A percentile compares a stretch with the other conserved stretches of the same genome.
phyloP scores from a whole-genome alignment of 2,888 invertebrate genomes.

The Automeris io region DNA sequence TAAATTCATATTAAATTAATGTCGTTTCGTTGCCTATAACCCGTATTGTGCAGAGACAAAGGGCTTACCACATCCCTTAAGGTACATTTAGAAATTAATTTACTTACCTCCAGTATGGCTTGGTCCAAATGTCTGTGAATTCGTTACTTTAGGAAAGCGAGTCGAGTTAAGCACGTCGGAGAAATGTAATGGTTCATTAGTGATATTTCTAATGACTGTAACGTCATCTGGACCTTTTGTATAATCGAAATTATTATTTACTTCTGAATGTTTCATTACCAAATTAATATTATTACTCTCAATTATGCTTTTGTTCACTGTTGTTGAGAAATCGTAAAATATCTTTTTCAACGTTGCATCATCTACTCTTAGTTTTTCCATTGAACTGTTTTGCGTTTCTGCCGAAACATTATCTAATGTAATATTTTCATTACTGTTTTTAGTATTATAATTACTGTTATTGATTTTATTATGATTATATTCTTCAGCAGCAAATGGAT shows the following conservation, averaged over 20 bases:
- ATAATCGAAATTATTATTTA: conserved; percentile 1
- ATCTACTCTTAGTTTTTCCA: conserved; percentile 56
- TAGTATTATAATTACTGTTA: conserved; percentile 15
- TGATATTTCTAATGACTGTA: background rate
- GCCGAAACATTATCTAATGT: conserved; percentile 2
- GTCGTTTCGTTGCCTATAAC: background rate
- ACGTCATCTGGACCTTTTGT: background rate
- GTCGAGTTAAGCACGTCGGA: conserved; percentile 14
- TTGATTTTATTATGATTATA: conserved; percentile 2
- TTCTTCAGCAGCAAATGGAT: conserved; percentile 12
- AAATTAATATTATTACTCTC: conserved; percentile 13
- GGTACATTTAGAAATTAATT: conserved; percentile 14
- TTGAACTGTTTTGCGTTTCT: conserved; percentile 28
- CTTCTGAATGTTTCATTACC: conserved; percentile 23
- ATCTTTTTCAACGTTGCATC: conserved; percentile 54
- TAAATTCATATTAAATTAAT: background rate
- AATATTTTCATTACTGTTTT: conserved; percentile 15
- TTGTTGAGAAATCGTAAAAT: conserved; percentile 59
- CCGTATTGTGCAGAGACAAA: background rate
- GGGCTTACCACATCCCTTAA: conserved; percentile 3
- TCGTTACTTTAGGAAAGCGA: conserved; percentile 17
- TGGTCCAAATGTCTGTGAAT: conserved; percentile 27
- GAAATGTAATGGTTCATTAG: conserved; percentile 24
- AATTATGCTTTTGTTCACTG: conserved; percentile 39
- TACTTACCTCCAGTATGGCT: conserved; percentile 38